Percentiles rank a stretch among this genome's conserved stretches.
These are phyloP conservation scores for Pachycephala philippinensis DNA, from an alignment of 2,113 vertebrate species.

Conservation along the genomic window DNA sequence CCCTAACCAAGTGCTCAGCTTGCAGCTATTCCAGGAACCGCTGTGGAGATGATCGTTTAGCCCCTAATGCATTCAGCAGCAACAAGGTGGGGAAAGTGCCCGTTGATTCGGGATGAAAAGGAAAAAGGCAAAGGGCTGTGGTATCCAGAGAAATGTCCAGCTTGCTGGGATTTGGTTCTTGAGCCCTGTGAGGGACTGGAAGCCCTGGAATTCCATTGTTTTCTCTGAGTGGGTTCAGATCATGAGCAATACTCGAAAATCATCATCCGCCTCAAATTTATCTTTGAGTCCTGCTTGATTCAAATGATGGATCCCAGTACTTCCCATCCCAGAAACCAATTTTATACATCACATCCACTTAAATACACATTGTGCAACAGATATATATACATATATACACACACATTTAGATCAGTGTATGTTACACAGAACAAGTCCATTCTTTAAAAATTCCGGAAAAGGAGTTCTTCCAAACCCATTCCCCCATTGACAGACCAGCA, in stretches of 20 bases:
- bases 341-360: neutral
- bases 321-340: neutral
- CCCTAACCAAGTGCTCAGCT: neutral
- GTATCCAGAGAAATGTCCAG: neutral
- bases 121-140: neutral
- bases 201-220: neutral
- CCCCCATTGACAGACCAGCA: neutral
- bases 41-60: neutral
- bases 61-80: neutral
- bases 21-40: neutral
- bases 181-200: neutral
- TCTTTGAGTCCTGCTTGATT: neutral
- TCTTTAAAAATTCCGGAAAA: neutral
- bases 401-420: neutral
- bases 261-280: neutral
- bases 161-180: neutral
- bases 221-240: neutral
- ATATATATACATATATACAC: rapidly evolving
- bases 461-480: neutral
- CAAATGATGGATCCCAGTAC: neutral
- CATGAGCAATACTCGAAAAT: neutral
- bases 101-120: neutral
- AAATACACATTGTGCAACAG: neutral
- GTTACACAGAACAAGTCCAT: neutral
- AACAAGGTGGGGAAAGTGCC: neutral